Evolutionary conservation across 2,797 vertebrate genomes (phyloP).

Genomic region (Phataginus tricuspis): DNA sequence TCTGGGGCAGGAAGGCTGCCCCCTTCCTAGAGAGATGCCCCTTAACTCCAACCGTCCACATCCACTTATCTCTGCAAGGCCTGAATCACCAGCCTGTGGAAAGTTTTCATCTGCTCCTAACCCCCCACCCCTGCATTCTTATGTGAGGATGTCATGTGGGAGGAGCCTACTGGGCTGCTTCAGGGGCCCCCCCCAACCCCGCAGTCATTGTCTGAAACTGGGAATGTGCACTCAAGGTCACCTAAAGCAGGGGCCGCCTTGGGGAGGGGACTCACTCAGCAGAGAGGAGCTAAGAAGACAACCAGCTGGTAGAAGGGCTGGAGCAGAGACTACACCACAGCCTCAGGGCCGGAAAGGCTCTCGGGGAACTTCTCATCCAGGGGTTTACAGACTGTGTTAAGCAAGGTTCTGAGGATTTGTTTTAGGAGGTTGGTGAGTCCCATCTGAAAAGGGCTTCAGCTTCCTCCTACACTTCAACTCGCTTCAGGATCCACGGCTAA

Average conservation of each 20-base stretch:
- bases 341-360: neutral
- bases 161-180: conserved; percentile 53
- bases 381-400: neutral
- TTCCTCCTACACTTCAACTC: neutral
- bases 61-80: conserved; percentile 65
- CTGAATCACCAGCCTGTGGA: conserved; percentile 70
- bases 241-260: neutral
- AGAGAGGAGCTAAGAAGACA: neutral
- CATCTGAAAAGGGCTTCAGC: neutral
- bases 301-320: neutral
- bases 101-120: conserved; percentile 74
- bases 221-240: conserved; percentile 58
- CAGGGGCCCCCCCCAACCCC: neutral
- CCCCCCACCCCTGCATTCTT: conserved; percentile 80
- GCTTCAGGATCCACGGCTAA: neutral
- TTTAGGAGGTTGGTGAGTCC: neutral
- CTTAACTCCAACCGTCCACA: neutral
- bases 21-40: neutral
- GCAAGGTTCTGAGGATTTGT: neutral
- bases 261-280: neutral
- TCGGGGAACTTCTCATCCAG: neutral
- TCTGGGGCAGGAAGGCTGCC: neutral
- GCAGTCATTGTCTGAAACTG: conserved; percentile 73
- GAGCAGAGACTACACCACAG: neutral
- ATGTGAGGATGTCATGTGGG: conserved; percentile 79